phyloP scores from a whole-genome alignment of 1,140 invertebrate species.

The Aphelenchoides fujianensis region DNA sequence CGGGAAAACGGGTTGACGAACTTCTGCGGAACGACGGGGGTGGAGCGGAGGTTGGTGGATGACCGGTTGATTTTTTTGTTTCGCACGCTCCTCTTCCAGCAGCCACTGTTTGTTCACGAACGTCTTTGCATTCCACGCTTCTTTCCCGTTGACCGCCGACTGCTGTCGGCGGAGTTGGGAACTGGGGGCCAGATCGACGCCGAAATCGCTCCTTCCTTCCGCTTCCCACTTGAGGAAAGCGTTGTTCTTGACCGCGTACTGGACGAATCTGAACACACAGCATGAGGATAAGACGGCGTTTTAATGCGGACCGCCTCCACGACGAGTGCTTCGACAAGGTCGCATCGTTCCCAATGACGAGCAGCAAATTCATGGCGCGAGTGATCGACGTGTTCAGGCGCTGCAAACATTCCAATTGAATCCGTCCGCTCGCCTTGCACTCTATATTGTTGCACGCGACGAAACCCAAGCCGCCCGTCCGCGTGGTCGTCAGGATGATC shows the following conservation, averaged over 20 bases:
- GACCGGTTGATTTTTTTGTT: too few species aligned
- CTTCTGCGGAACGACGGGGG: too few species aligned
- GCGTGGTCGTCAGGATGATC: not conserved
- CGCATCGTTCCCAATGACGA: constrained; percentile 7
- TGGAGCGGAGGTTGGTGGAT: too few species aligned
- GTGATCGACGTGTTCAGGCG: constrained; percentile 20
- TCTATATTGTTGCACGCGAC: not conserved
- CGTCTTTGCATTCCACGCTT: not conserved
- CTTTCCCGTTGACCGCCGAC: not conserved
- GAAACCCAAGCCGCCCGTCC: constrained; percentile 4
- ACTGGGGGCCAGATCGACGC: not conserved
- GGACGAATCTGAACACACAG: not conserved
- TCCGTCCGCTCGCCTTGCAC: not conserved
- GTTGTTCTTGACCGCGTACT: constrained; percentile 1
- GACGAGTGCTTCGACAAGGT: not conserved
- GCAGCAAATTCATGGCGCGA: constrained; percentile 1
- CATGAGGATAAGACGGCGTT: not conserved
- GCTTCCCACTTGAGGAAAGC: not conserved
- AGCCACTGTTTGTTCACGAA: not conserved
- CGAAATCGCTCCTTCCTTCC: not conserved
- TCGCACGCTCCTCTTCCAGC: too few species aligned
- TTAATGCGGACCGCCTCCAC: not conserved
- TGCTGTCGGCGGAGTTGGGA: not conserved
- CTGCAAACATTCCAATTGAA: too few species aligned
- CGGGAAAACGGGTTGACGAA: too few species aligned